Conservation (phyloP, 2,113 vertebrate species). For the Hemibates koningsi region DNA sequence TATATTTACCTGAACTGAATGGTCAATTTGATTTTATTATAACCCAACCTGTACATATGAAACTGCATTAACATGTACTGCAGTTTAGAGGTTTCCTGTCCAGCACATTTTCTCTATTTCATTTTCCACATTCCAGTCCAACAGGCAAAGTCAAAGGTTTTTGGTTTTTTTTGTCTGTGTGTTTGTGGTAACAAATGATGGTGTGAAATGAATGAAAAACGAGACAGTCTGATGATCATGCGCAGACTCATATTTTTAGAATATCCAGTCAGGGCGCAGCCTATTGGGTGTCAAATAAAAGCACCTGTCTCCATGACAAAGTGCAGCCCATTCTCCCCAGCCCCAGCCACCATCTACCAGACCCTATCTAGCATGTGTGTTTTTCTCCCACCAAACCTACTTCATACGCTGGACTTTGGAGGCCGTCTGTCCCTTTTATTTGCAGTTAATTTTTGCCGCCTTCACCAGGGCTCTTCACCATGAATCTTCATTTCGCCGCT, state of each 20-base stretch:
- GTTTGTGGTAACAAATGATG: slow-evolving; percentile 57
- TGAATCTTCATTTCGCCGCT: slow-evolving; percentile 92
- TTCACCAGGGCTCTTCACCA: slow-evolving; percentile 81
- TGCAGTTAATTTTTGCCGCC: slow-evolving; percentile 80
- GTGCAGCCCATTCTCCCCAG: slow-evolving; percentile 63
- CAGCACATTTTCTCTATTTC: slow-evolving; percentile 23
- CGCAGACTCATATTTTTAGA: slow-evolving; percentile 70
- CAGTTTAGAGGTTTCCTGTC: neutral
- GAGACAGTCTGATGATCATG: slow-evolving; percentile 71
- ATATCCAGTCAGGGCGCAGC: slow-evolving; percentile 60
- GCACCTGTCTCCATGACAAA: slow-evolving; percentile 76
- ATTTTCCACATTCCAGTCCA: slow-evolving; percentile 24
- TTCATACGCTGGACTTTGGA: slow-evolving; percentile 64
- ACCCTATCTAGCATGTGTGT: slow-evolving; percentile 47
- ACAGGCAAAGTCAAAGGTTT: neutral
- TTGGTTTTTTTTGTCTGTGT: neutral
- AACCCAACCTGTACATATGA: neutral
- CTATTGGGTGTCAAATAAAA: slow-evolving; percentile 76
- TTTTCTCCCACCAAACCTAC: slow-evolving; percentile 52
- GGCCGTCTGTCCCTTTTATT: slow-evolving; percentile 74
- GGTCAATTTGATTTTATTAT: neutral
- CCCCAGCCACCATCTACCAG: slow-evolving; percentile 23
- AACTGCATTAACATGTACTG: neutral
- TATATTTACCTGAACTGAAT: neutral
- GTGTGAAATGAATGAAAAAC: slow-evolving; percentile 72